phyloP scores from a whole-genome alignment of 2,888 invertebrate species.

The Trisateles emortualis region DNA sequence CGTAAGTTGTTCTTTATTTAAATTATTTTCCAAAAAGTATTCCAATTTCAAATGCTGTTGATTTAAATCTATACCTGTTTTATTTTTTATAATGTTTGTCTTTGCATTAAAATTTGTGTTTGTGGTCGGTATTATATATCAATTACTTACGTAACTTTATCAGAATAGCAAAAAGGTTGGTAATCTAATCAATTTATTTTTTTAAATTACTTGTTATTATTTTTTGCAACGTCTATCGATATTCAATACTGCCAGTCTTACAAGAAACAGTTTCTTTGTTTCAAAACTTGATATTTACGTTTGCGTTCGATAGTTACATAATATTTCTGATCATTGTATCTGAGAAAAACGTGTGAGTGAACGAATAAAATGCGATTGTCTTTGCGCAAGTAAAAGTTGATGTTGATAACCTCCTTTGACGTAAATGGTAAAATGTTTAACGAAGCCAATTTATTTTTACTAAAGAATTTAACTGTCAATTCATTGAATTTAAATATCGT shows the following conservation, averaged over 20 bases:
- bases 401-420: slow-evolving; percentile 8
- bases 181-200: not conserved
- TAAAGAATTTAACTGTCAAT: too few species aligned
- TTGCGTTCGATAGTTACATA: not conserved
- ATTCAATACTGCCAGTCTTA: not conserved
- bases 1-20: slow-evolving; percentile 36
- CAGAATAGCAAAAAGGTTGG: not conserved
- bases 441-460: too few species aligned
- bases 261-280: not conserved
- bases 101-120: not conserved
- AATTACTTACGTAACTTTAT: not conserved
- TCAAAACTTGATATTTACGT: not conserved
- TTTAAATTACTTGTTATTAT: not conserved
- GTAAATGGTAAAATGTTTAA: slow-evolving; percentile 2
- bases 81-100: not conserved
- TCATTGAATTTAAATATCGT: too few species aligned
- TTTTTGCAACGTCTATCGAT: not conserved
- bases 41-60: too few species aligned
- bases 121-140: not conserved
- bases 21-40: not conserved
- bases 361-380: slow-evolving; percentile 15
- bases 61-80: not conserved
- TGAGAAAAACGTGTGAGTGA: slow-evolving; percentile 14
- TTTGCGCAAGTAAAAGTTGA: slow-evolving; percentile 17
- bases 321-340: slow-evolving; percentile 1